Percentiles rank a stretch among this genome's conserved stretches.
phyloP scores from a whole-genome alignment of 2,888 invertebrate species.

The Amphipoea lucens region DNA sequence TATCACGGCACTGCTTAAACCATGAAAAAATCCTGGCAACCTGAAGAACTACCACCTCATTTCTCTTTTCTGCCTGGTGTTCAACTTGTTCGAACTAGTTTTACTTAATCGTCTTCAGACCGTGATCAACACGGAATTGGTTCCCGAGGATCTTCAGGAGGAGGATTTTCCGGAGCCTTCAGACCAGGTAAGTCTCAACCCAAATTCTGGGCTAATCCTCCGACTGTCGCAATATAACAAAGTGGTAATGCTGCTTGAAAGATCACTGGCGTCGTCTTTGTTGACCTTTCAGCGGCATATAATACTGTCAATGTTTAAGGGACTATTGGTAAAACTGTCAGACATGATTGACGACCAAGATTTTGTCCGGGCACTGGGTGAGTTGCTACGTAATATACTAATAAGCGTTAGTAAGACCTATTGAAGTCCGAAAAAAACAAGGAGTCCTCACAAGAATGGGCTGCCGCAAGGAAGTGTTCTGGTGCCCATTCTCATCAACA shows the following conservation, averaged over 20 bases:
- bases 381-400: too few relatives aligned
- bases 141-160: not conserved
- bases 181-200: not conserved
- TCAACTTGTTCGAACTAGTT: not conserved
- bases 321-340: not conserved
- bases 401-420: not conserved
- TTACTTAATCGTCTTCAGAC: not conserved
- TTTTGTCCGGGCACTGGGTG: not conserved
- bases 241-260: not conserved
- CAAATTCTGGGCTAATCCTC: not conserved
- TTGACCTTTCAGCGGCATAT: conserved; percentile 2
- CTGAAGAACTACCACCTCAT: not conserved
- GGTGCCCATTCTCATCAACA: not conserved
- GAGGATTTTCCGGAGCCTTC: not conserved
- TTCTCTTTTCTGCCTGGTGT: not conserved
- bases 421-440: not conserved
- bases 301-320: conserved; percentile 1
- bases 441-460: not conserved
- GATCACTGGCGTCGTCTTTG: not conserved
- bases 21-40: too few relatives aligned
- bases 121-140: not conserved
- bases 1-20: not conserved
- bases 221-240: not conserved
- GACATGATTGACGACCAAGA: not conserved
- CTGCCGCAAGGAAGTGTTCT: conserved; percentile 13